Evolutionary conservation across 2,888 invertebrate genomes (phyloP).

Genomic region (Lepidochitona cinerea): DNA sequence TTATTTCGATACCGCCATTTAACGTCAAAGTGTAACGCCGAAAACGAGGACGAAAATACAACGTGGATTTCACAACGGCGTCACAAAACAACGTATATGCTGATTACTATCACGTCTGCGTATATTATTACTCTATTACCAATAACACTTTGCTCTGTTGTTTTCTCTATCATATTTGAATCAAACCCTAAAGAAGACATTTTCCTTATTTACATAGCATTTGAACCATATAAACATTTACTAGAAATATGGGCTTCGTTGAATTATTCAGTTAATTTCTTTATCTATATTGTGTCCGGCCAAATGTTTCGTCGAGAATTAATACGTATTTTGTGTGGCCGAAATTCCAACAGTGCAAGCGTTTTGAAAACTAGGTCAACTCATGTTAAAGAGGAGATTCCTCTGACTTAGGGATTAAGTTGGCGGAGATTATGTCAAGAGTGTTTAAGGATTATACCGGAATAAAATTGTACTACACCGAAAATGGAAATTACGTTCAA

Average conservation of each 20-base stretch:
- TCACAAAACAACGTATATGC: slow-evolving; percentile 38
- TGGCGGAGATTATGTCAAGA: no score
- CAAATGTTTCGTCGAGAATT: slow-evolving; percentile 34
- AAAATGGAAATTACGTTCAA: no score
- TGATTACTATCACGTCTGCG: slow-evolving; percentile 34
- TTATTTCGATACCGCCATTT: slow-evolving; percentile 22
- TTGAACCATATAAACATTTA: slow-evolving; percentile 19
- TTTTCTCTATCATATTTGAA: slow-evolving; percentile 23
- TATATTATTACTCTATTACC: slow-evolving; percentile 35
- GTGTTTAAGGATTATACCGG: no score
- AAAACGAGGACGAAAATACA: not conserved
- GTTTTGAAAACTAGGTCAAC: not conserved
- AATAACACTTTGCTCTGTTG: slow-evolving; percentile 29
- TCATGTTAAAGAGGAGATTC: not conserved
- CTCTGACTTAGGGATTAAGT: not conserved
- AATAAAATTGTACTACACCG: no score
- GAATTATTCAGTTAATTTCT: slow-evolving; percentile 39
- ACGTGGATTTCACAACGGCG: not conserved
- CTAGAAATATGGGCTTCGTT: slow-evolving; percentile 34
- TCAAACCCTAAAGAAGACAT: slow-evolving; percentile 14
- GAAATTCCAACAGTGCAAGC: not conserved
- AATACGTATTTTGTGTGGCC: not conserved
- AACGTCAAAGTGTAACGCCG: not conserved
- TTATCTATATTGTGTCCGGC: slow-evolving; percentile 38
- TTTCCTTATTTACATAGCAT: slow-evolving; percentile 9